phyloP scores from a whole-genome alignment of 2,888 invertebrate genomes.

The Phyto melanocephala region DNA sequence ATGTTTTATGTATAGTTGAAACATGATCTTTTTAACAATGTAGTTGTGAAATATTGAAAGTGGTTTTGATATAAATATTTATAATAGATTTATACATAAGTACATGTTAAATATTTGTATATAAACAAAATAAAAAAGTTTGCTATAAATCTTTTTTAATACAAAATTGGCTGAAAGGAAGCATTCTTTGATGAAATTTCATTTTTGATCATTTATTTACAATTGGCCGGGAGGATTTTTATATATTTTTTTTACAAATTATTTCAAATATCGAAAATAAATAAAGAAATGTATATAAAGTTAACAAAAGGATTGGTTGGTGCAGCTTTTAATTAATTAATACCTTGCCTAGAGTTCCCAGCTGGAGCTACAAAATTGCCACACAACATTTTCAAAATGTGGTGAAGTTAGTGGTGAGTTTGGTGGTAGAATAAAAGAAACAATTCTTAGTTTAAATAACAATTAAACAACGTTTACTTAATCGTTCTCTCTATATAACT shows the following conservation, averaged over 20 bases:
- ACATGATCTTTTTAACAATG: slow-evolving; percentile 35
- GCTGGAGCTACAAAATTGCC: slow-evolving; percentile 73
- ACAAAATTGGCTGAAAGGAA: slow-evolving; percentile 40
- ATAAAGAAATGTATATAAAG: slow-evolving; percentile 21
- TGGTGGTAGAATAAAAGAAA: slow-evolving; percentile 54
- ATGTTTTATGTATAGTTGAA: slow-evolving; percentile 32
- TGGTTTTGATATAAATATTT: background rate
- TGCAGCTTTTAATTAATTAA: slow-evolving; percentile 62
- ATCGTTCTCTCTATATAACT: slow-evolving; percentile 34
- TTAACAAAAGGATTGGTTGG: slow-evolving; percentile 54
- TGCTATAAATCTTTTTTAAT: too few species aligned
- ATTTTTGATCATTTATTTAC: slow-evolving; percentile 38
- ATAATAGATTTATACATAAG: background rate
- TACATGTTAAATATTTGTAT: too few species aligned
- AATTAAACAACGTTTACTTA: background rate
- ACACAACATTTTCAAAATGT: slow-evolving; percentile 55
- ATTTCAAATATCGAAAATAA: background rate
- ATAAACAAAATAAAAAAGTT: too few species aligned
- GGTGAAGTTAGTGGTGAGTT: slow-evolving; percentile 1
- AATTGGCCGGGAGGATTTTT: slow-evolving; percentile 45
- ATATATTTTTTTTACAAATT: slow-evolving; percentile 17
- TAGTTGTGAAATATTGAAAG: slow-evolving; percentile 20
- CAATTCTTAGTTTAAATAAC: slow-evolving; percentile 48
- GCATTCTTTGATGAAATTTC: slow-evolving; percentile 20
- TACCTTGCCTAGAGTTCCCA: slow-evolving; percentile 77